These are phyloP conservation scores for Coregonus sp. DNA, from an alignment of 2,797 vertebrate genomes.

Conservation along the genomic window DNA sequence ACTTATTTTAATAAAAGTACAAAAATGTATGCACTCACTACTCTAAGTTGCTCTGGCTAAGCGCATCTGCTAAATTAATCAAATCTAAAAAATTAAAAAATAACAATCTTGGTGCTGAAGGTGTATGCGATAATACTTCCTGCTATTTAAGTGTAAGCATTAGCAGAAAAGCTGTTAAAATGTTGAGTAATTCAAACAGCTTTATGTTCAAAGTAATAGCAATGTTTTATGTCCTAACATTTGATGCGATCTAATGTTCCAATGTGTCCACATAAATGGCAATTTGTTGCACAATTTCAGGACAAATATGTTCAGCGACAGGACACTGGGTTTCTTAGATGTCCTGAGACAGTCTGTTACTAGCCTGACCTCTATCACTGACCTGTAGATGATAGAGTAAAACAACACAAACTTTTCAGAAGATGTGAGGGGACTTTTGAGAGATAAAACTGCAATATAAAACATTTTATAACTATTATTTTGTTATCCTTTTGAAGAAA, in stretches of 20 bases:
- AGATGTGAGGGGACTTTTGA: background rate
- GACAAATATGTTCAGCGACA: background rate
- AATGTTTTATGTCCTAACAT: background rate
- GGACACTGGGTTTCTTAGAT: background rate
- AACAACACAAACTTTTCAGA: background rate
- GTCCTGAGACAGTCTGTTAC: background rate
- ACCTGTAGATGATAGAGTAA: background rate
- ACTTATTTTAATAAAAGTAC: no score
- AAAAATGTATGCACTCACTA: no score
- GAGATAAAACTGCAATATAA: background rate
- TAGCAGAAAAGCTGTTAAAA: no score
- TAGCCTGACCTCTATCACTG: background rate
- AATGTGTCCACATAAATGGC: background rate
- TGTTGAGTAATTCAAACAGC: background rate
- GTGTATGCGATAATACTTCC: no score
- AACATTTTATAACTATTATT: background rate
- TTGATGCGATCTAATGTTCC: no score
- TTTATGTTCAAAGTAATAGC: background rate
- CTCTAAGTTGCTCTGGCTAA: no score
- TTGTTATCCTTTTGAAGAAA: background rate
- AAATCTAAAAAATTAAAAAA: no score
- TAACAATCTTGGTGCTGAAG: no score
- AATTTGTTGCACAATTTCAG: background rate
- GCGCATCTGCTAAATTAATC: no score
- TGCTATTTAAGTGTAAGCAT: no score